A percentile compares a stretch with the other conserved stretches of the same genome.
Conservation (phyloP, 2,888 invertebrate genomes). For the Tinea pellionella region DNA sequence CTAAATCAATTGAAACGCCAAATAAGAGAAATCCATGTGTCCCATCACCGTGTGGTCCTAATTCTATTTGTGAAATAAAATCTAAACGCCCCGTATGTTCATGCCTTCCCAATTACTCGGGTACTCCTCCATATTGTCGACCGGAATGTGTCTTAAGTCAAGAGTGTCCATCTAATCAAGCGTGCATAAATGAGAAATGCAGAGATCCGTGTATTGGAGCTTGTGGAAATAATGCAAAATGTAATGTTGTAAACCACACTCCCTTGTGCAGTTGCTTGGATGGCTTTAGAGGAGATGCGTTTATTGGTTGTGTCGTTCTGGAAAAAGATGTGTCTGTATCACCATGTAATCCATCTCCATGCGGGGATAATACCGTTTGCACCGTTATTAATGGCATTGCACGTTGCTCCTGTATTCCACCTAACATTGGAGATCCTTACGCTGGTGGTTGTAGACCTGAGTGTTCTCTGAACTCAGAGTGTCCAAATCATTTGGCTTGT, state of each 20-base stretch:
- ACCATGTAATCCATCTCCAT: slow-evolving; percentile 83
- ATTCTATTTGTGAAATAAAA: slow-evolving; percentile 86
- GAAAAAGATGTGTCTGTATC: slow-evolving; percentile 52
- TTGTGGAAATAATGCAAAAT: slow-evolving; percentile 84
- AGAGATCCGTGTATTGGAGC: slow-evolving; percentile 81
- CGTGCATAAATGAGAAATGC: slow-evolving; percentile 86
- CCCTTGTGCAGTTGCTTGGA: slow-evolving; percentile 83
- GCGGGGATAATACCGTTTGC: slow-evolving; percentile 87
- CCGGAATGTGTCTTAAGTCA: slow-evolving; percentile 87
- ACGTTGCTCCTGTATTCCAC: slow-evolving; percentile 87
- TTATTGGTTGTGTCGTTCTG: slow-evolving; percentile 78
- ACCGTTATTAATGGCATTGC: slow-evolving; percentile 75
- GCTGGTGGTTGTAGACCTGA: slow-evolving; percentile 87
- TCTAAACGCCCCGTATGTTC: slow-evolving; percentile 84
- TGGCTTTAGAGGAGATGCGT: slow-evolving; percentile 87
- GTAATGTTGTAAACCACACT: slow-evolving; percentile 82
- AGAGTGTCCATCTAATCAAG: slow-evolving; percentile 82
- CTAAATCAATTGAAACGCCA: slow-evolving; percentile 40
- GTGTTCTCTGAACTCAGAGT: slow-evolving; percentile 85
- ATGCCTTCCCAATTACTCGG: slow-evolving; percentile 81
- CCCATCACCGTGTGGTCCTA: slow-evolving; percentile 81
- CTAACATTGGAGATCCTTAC: slow-evolving; percentile 89
- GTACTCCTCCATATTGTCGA: slow-evolving; percentile 83
- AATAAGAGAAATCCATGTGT: slow-evolving; percentile 69
- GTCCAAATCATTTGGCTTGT: slow-evolving; percentile 81